Conservation (phyloP, 2,797 vertebrate species). For the Meriones psammophilus region DNA sequence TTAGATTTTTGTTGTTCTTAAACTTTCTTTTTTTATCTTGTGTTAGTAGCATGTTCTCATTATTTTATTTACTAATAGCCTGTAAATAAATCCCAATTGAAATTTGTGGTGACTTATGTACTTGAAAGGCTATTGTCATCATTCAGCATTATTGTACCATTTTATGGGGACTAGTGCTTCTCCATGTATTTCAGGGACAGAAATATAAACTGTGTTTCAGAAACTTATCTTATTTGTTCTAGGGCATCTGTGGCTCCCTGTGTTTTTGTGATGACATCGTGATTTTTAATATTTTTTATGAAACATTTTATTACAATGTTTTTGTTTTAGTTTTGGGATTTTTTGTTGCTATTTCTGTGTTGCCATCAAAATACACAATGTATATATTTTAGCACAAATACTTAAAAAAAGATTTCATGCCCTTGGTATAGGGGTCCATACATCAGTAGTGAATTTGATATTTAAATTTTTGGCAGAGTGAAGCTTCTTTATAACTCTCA, state of each 20-base stretch:
- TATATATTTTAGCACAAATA: constrained; percentile 67
- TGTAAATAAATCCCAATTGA: neutral
- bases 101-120: neutral
- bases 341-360: constrained; percentile 63
- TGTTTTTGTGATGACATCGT: constrained; percentile 61
- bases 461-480: constrained; percentile 57
- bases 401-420: constrained; percentile 57
- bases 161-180: neutral
- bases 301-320: neutral
- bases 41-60: constrained; percentile 38
- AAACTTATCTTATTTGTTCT: constrained; percentile 50
- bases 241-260: constrained; percentile 44
- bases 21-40: neutral
- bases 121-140: constrained; percentile 43
- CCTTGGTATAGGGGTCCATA: neutral
- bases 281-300: constrained; percentile 36
- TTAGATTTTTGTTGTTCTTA: constrained; percentile 36
- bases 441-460: constrained; percentile 55
- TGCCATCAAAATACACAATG: constrained; percentile 69
- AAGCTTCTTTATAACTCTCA: constrained; percentile 50
- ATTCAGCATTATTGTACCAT: constrained; percentile 32
- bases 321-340: constrained; percentile 39
- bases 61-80: constrained; percentile 44
- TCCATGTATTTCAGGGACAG: neutral
- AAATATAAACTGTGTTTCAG: neutral